Evolutionary conservation across 2,888 invertebrate species (phyloP), one percentile per base, ranked within the genome.

Genomic region (Gibbula magus): DNA sequence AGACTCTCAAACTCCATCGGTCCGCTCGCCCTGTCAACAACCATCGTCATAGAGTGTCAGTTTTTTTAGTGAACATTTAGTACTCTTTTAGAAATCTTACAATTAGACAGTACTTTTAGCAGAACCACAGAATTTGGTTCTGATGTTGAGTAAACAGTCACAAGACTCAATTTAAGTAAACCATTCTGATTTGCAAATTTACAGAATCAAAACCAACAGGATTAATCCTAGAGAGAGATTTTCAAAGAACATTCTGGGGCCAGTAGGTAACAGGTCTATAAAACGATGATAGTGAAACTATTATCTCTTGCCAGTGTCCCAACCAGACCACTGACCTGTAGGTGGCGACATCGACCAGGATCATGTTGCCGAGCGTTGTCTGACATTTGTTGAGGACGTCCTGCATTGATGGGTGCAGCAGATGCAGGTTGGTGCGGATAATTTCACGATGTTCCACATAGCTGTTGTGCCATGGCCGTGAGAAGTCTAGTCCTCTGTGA

Each of bases 1-100:
- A 93, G 84, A 35, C 88, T 86, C 75, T 92, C 92, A 88, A 93
- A 93, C 80, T 93, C 93, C 83, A 92, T 87, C 29, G 92, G 90
- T 8, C 93, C 93, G 81, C 87, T 84, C 16, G 88, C 79, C 75
- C 92, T 92, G 84, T 35, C 82, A 83, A 18, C 67, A 53, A 32
- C 8, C 13, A 70, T 56, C 5, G 61, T 3, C 13, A 10, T 73
- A 54, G 3, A 22, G 10, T 35, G 35, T 5, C 35, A 35, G n/a
- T n/a, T n/a, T n/a, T n/a, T n/a, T n/a, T n/a, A n/a, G n/a, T n/a
- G n/a, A n/a, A n/a, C n/a, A n/a, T n/a, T n/a, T n/a, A n/a, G n/a
- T n/a, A n/a, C n/a, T n/a, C n/a, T n/a, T n/a, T n/a, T n/a, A n/a
- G n/a, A n/a, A n/a, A n/a, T n/a, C n/a, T n/a, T n/a, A n/a, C n/a